These are phyloP conservation scores for Hipposideros armiger DNA, from an alignment of 2,113 vertebrate species.

Conservation along the genomic window DNA sequence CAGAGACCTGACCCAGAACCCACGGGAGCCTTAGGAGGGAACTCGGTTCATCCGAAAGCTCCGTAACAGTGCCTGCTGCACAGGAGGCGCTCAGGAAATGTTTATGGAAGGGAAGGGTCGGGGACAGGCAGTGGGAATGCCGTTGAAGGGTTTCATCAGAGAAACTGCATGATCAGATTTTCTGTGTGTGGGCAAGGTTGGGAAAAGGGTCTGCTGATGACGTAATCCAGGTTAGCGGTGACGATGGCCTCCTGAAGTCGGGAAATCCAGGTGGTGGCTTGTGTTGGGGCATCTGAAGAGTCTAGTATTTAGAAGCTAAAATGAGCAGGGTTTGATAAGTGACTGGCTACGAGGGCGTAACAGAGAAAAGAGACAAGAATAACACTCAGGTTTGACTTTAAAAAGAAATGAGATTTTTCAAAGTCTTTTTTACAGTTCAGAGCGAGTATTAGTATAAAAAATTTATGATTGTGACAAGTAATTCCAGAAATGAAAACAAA, in stretches of 20 bases:
- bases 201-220: not conserved
- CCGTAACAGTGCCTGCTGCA: not conserved
- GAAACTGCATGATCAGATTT: not conserved
- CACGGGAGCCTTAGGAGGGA: not conserved
- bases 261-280: not conserved
- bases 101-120: not conserved
- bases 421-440: not conserved
- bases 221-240: not conserved
- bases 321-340: not conserved
- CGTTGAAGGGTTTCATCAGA: not conserved
- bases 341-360: not conserved
- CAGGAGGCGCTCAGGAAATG: not conserved
- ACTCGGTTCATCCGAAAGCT: not conserved
- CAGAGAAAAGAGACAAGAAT: not conserved
- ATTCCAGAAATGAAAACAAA: conserved; percentile 45
- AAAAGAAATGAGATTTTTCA: not conserved
- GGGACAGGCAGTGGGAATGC: not conserved
- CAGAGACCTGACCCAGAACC: too few species aligned
- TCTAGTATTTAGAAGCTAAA: not conserved
- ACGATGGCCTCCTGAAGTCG: not conserved
- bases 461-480: not conserved
- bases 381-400: not conserved
- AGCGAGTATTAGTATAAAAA: not conserved
- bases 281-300: not conserved
- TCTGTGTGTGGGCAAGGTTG: not conserved